Percentiles rank a stretch among this genome's conserved stretches.
Conservation (phyloP, 2,113 vertebrate genomes). For the Raja brachyura region DNA sequence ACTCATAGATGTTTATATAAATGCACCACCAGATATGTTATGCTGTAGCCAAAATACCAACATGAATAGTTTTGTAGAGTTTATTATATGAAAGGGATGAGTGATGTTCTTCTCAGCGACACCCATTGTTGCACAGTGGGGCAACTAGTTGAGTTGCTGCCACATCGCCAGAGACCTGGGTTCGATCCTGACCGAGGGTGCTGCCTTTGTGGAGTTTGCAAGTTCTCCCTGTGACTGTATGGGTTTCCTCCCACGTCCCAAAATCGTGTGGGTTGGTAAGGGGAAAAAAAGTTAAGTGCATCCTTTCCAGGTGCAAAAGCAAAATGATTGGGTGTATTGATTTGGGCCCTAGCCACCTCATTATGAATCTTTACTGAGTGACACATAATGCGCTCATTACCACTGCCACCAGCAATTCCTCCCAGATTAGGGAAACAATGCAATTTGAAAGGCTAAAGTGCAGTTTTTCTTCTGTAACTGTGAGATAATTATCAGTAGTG, state of each 20-base stretch:
- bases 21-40: too few species aligned
- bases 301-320: neutral
- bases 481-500: neutral
- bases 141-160: too few species aligned
- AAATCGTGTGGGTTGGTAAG: too few species aligned
- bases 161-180: too few species aligned
- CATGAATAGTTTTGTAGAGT: neutral
- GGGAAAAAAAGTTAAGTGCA: neutral
- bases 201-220: too few species aligned
- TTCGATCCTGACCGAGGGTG: too few species aligned
- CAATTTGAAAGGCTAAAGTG: neutral
- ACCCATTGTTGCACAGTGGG: too few species aligned
- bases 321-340: neutral
- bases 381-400: neutral
- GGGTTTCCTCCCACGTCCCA: too few species aligned
- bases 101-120: too few species aligned
- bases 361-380: neutral
- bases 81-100: neutral
- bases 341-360: neutral
- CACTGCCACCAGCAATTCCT: neutral
- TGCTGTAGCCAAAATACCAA: neutral
- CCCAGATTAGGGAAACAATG: constrained; percentile 9
- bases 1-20: neutral
- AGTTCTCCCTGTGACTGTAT: too few species aligned
- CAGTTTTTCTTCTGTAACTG: neutral